phyloP scores from a whole-genome alignment of 2,888 invertebrate species.

The Charanyca ferruginea region DNA sequence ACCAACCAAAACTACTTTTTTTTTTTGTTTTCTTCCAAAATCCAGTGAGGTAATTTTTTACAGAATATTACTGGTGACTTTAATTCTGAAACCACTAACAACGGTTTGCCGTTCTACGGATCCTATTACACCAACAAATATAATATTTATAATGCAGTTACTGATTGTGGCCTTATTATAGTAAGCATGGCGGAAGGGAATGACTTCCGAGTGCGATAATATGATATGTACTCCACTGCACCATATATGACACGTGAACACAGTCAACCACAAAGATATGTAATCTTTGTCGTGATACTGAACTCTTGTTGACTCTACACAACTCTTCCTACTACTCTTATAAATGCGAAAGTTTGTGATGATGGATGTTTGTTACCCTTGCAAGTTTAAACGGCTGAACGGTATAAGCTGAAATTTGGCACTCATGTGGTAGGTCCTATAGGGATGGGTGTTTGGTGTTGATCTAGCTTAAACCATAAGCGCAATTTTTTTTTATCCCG shows the following conservation, averaged over 20 bases:
- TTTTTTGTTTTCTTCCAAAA: too few relatives aligned
- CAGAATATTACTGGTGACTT: neutral
- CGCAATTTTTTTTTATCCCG: too few relatives aligned
- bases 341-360: too few relatives aligned
- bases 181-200: slow-evolving; percentile 18
- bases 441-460: too few relatives aligned
- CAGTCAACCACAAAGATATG: neutral
- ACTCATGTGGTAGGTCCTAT: too few relatives aligned
- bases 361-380: too few relatives aligned
- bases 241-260: neutral
- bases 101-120: slow-evolving; percentile 1
- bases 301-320: neutral
- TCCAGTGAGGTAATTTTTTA: neutral
- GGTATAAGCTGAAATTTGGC: too few relatives aligned
- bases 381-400: too few relatives aligned
- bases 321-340: too few relatives aligned
- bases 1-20: too few relatives aligned
- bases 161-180: slow-evolving; percentile 10
- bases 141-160: slow-evolving; percentile 8
- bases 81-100: neutral
- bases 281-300: too few relatives aligned
- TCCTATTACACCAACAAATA: neutral
- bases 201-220: slow-evolving; percentile 25
- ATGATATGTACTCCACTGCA: slow-evolving; percentile 1
- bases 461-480: too few relatives aligned